phyloP scores from a whole-genome alignment of 2,797 vertebrate species.

The Rhincodon typus region DNA sequence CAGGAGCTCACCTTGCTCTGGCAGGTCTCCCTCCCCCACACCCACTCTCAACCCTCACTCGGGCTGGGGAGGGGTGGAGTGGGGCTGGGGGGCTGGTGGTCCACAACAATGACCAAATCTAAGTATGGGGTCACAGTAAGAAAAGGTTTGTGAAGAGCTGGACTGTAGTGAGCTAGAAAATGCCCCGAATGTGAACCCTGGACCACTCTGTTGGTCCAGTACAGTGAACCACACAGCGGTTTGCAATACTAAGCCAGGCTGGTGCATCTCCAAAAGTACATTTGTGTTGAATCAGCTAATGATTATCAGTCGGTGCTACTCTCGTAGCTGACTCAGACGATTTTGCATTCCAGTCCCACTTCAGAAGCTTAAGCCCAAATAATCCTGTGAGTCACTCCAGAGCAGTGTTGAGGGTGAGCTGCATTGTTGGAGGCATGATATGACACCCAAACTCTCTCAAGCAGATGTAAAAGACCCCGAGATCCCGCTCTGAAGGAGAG shows the following conservation, averaged over 20 bases:
- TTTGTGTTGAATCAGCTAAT: not conserved
- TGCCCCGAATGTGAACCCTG: not conserved
- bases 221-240: not conserved
- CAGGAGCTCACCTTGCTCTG: too few relatives aligned
- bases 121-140: too few relatives aligned
- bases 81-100: too few relatives aligned
- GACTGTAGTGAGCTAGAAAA: not conserved
- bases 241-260: not conserved
- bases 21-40: too few relatives aligned
- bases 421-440: not conserved
- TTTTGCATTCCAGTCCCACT: not conserved
- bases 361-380: not conserved
- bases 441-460: not conserved
- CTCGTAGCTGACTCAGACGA: not conserved
- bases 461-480: not conserved
- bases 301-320: not conserved
- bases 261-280: not conserved
- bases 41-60: too few relatives aligned
- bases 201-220: not conserved
- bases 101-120: too few relatives aligned
- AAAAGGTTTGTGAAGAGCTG: too few relatives aligned
- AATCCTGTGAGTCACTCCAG: not conserved
- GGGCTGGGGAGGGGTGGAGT: too few relatives aligned
- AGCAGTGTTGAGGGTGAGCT: not conserved
- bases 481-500: not conserved